Percentiles rank a stretch among this genome's conserved stretches.
phyloP scores from a whole-genome alignment of 2,888 invertebrate species.

The Pammene aurita region DNA sequence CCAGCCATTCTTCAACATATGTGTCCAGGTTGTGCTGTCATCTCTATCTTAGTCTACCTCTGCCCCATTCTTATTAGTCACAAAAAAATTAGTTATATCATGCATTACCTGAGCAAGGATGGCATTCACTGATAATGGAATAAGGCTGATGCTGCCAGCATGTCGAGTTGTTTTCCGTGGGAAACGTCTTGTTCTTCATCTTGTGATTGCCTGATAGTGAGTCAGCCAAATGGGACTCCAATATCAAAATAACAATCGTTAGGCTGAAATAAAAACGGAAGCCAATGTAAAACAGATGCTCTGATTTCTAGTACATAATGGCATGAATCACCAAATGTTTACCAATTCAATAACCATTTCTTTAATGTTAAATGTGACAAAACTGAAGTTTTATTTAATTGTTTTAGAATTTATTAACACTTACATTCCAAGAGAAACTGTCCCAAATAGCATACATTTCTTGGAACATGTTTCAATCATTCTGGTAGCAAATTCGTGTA shows the following conservation, averaged over 20 bases:
- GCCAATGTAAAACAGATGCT: slow-evolving; percentile 31
- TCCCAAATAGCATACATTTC: slow-evolving; percentile 91
- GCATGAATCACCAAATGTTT: not conserved
- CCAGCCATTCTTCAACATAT: too few relatives aligned
- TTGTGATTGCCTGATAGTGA: slow-evolving; percentile 83
- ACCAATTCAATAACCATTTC: not conserved
- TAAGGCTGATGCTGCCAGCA: slow-evolving; percentile 90
- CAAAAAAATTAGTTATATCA: not conserved
- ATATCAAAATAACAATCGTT: slow-evolving; percentile 90
- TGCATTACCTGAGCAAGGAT: slow-evolving; percentile 89
- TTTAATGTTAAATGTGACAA: not conserved
- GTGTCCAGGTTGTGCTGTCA: too few relatives aligned
- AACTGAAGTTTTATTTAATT: not conserved
- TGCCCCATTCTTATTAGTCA: too few relatives aligned
- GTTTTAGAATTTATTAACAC: slow-evolving; percentile 57
- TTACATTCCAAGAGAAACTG: slow-evolving; percentile 89
- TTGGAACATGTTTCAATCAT: slow-evolving; percentile 94
- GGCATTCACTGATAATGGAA: slow-evolving; percentile 89
- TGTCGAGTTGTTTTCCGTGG: slow-evolving; percentile 90
- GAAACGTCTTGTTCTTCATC: slow-evolving; percentile 85
- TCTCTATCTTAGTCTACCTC: too few relatives aligned
- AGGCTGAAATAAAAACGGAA: too few relatives aligned
- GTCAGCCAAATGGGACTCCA: slow-evolving; percentile 88
- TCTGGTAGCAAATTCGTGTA: slow-evolving; percentile 6
- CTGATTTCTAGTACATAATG: not conserved